Percentiles rank a stretch among this genome's conserved stretches.
Evolutionary conservation across 2,113 vertebrate species (phyloP).

Genomic region (Chaetodon trifascialis): DNA sequence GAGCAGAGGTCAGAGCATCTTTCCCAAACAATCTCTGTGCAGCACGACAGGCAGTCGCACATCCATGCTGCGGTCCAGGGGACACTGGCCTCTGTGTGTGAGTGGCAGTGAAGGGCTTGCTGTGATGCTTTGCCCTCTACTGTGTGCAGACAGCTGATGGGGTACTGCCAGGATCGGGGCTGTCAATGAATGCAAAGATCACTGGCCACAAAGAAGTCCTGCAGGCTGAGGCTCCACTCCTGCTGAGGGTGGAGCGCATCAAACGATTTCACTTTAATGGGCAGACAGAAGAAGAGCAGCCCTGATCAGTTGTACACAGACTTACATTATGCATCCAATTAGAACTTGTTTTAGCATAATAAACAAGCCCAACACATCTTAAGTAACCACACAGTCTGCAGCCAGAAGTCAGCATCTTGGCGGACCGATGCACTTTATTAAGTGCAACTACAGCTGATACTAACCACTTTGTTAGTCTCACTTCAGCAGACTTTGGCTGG

Average conservation of each 20-base stretch:
- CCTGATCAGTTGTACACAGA: not conserved
- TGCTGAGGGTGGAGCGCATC: slow-evolving; percentile 18
- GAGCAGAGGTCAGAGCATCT: slow-evolving; percentile 31
- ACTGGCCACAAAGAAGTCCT: slow-evolving; percentile 54
- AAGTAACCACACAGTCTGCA: not conserved
- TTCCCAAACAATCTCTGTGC: slow-evolving; percentile 9
- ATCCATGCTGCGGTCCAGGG: slow-evolving; percentile 51
- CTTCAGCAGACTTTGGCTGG: slow-evolving; percentile 26
- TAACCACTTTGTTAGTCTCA: slow-evolving; percentile 15
- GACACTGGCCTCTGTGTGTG: slow-evolving; percentile 77
- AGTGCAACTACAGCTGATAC: not conserved
- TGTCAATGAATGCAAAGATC: slow-evolving; percentile 69
- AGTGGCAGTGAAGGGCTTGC: slow-evolving; percentile 52
- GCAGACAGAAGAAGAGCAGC: not conserved
- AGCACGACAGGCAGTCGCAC: slow-evolving; percentile 22
- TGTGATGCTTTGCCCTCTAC: slow-evolving; percentile 55
- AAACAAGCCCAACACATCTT: not conserved
- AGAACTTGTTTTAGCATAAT: slow-evolving; percentile 3
- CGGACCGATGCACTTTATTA: not conserved
- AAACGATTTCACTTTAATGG: not conserved
- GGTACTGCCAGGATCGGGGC: slow-evolving; percentile 69
- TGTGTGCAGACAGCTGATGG: slow-evolving; percentile 62
- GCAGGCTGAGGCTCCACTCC: slow-evolving; percentile 24
- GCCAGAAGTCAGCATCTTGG: not conserved
- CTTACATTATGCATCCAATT: not conserved